phyloP scores from a whole-genome alignment of 1,140 invertebrate genomes.

The Diabrotica undecimpunctata region DNA sequence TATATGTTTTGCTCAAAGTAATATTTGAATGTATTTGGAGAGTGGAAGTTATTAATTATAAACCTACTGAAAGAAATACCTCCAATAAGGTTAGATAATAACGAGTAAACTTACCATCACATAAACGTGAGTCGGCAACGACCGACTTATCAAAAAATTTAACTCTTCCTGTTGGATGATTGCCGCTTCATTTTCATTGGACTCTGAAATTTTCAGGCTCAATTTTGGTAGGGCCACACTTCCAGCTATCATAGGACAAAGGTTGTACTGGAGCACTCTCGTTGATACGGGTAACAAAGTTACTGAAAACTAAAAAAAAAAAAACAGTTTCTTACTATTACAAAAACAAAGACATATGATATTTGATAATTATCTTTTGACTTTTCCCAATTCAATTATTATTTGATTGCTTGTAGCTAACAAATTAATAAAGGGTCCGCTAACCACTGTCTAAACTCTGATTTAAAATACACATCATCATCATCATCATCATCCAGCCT shows the following conservation, averaged over 20 bases:
- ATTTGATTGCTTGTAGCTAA: too few species aligned
- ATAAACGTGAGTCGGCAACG: slow-evolving; percentile 58
- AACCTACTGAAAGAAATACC: too few species aligned
- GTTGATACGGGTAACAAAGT: slow-evolving; percentile 61
- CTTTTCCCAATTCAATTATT: too few species aligned
- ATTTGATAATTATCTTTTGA: too few species aligned
- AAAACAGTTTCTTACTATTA: neutral
- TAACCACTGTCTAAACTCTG: too few species aligned
- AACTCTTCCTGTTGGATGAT: slow-evolving; percentile 51
- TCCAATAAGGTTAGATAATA: neutral
- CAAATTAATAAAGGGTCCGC: too few species aligned
- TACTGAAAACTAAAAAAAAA: slow-evolving; percentile 56
- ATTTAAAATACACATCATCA: too few species aligned
- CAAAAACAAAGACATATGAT: neutral
- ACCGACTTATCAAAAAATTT: slow-evolving; percentile 48
- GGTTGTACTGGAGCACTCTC: slow-evolving; percentile 64
- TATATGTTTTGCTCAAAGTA: too few species aligned
- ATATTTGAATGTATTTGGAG: too few species aligned
- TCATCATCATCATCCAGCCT: too few species aligned
- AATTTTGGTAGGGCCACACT: slow-evolving; percentile 66
- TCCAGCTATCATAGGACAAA: slow-evolving; percentile 70
- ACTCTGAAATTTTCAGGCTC: slow-evolving; percentile 54
- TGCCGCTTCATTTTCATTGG: slow-evolving; percentile 38
- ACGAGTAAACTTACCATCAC: slow-evolving; percentile 52
- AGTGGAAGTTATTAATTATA: too few species aligned